These are phyloP conservation scores for Alces alces DNA, from an alignment of 2,113 vertebrate genomes.

Conservation along the genomic window DNA sequence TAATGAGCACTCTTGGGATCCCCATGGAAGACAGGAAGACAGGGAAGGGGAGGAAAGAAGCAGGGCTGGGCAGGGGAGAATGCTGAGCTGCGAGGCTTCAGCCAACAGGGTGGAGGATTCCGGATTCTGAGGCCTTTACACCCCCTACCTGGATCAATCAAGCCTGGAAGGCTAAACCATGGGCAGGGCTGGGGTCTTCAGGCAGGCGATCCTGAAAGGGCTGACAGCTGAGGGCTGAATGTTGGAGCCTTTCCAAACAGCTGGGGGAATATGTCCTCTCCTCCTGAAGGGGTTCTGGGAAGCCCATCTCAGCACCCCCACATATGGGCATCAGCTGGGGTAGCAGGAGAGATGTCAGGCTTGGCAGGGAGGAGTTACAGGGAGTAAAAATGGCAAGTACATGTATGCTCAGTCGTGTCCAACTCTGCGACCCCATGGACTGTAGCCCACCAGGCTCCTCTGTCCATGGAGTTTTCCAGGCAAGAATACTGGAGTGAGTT, in stretches of 20 bases:
- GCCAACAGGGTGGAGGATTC: neutral
- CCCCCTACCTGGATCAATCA: accelerated
- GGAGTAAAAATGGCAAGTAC: neutral
- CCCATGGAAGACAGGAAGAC: no score
- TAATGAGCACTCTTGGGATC: no score
- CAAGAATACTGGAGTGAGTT: neutral
- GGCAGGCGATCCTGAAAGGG: accelerated
- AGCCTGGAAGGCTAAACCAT: neutral
- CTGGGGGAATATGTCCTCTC: accelerated
- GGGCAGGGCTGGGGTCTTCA: neutral
- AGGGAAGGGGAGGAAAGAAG: neutral
- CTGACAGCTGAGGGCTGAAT: neutral
- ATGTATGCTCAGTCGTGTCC: neutral
- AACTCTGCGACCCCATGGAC: neutral
- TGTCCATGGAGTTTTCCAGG: neutral
- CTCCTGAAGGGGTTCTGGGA: accelerated
- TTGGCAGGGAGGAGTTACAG: neutral
- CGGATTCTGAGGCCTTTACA: neutral
- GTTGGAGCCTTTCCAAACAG: neutral
- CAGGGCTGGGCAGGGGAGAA: neutral
- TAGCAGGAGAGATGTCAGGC: neutral
- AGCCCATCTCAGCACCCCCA: neutral
- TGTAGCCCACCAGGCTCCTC: neutral
- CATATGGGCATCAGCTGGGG: neutral
- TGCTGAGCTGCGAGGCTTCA: accelerated